Evolutionary conservation across 2,888 invertebrate genomes (phyloP).

Genomic region (Leptogaster cylindrica): DNA sequence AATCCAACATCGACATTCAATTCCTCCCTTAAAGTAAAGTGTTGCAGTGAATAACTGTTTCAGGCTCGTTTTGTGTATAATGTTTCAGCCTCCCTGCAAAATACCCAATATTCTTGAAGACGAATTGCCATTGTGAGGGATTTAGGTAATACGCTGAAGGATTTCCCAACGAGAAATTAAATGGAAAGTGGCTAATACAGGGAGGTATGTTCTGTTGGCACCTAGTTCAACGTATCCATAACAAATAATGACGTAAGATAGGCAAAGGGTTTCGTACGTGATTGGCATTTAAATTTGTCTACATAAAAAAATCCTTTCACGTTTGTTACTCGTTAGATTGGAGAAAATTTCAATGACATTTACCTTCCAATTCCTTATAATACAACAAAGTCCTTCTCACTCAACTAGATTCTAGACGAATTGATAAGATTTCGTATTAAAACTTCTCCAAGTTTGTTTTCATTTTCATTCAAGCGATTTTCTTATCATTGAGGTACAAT

Average conservation of each 20-base stretch:
- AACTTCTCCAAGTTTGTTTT: too few relatives aligned
- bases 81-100: background rate
- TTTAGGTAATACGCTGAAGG: slow-evolving; percentile 15
- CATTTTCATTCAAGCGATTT: too few relatives aligned
- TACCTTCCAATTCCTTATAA: slow-evolving; percentile 1
- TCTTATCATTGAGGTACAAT: too few relatives aligned
- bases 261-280: slow-evolving; percentile 31
- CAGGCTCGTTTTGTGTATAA: background rate
- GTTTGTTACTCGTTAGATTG: slow-evolving; percentile 1
- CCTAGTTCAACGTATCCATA: slow-evolving; percentile 21
- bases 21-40: slow-evolving; percentile 10
- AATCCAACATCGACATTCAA: background rate
- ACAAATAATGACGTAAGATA: slow-evolving; percentile 30
- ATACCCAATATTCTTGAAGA: slow-evolving; percentile 17
- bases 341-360: slow-evolving; percentile 23
- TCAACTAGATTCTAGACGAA: background rate
- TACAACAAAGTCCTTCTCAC: background rate
- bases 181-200: background rate
- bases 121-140: slow-evolving; percentile 10
- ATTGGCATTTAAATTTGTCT: background rate
- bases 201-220: background rate
- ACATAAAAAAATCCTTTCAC: slow-evolving; percentile 14
- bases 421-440: slow-evolving; percentile 15
- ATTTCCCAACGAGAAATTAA: slow-evolving; percentile 28
- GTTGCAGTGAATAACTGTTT: slow-evolving; percentile 8